Conservation (phyloP, 2,888 invertebrate genomes). For the Stenoptilia bipunctidactyla region DNA sequence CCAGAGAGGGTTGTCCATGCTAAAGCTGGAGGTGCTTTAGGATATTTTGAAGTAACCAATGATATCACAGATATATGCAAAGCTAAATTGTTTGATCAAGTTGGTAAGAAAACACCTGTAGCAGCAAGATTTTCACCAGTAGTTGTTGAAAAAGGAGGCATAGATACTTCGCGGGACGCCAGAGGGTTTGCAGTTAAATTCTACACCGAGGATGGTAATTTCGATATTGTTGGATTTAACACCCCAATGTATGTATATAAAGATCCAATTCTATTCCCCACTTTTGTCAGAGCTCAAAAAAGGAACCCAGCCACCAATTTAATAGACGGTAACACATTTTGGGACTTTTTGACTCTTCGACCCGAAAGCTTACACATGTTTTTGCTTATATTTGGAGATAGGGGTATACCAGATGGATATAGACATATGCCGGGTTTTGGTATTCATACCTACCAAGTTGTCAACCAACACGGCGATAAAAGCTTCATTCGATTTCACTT, state of each 20-base stretch:
- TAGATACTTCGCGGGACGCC: constrained; percentile 88
- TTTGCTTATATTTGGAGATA: constrained; percentile 85
- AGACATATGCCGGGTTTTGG: constrained; percentile 94
- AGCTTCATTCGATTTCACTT: constrained; percentile 90
- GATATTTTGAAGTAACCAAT: constrained; percentile 86
- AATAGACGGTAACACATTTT: constrained; percentile 89
- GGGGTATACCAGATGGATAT: constrained; percentile 91
- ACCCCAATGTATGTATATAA: constrained; percentile 91
- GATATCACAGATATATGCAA: constrained; percentile 82
- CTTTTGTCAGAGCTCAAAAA: constrained; percentile 93
- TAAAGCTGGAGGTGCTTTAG: constrained; percentile 90
- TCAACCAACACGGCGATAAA: constrained; percentile 77
- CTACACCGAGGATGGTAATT: constrained; percentile 89
- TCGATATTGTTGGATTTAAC: constrained; percentile 91
- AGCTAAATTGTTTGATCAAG: constrained; percentile 77
- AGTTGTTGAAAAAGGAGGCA: constrained; percentile 86
- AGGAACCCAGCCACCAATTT: constrained; percentile 90
- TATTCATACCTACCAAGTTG: constrained; percentile 89
- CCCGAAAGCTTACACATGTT: constrained; percentile 88
- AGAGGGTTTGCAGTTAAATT: constrained; percentile 92
- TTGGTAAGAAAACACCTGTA: constrained; percentile 83
- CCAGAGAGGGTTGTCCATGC: constrained; percentile 95
- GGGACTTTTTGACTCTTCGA: constrained; percentile 89
- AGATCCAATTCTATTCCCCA: constrained; percentile 88
- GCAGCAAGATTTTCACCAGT: constrained; percentile 84